Percentiles rank a stretch among this genome's conserved stretches.
Conservation (phyloP, 2,888 invertebrate genomes). For the Trachelus stipa region DNA sequence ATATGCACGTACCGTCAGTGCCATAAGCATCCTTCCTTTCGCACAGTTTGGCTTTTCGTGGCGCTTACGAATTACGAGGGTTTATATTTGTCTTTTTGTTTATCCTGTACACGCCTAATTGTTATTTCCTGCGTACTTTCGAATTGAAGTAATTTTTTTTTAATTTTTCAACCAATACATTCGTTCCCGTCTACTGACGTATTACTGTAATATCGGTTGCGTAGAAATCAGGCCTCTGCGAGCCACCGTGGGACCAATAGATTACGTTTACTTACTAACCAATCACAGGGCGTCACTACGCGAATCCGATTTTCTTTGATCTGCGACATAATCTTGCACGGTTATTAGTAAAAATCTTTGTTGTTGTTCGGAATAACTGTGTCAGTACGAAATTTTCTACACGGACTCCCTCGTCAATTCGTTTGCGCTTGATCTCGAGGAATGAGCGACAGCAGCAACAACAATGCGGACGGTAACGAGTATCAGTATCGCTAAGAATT, state of each 20-base stretch:
- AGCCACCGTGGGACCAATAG: not conserved
- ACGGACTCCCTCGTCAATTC: not conserved
- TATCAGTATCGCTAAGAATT: not conserved
- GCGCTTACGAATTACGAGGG: not conserved
- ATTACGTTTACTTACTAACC: not conserved
- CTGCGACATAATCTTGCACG: not conserved
- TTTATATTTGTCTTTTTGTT: not conserved
- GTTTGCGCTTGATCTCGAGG: not conserved
- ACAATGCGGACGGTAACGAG: not conserved
- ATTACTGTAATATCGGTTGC: not conserved
- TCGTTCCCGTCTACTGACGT: not conserved
- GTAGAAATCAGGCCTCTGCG: not conserved
- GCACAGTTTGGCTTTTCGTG: not conserved
- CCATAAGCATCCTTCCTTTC: not conserved
- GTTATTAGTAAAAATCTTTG: slow-evolving; percentile 9
- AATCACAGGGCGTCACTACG: not conserved
- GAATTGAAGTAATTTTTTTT: not conserved
- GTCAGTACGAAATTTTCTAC: not conserved
- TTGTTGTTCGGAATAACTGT: not conserved
- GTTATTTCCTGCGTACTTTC: not conserved
- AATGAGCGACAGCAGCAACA: not conserved
- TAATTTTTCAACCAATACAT: not conserved
- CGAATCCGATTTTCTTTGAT: not conserved
- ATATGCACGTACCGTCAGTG: not conserved
- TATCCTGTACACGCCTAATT: not conserved